phyloP scores from a whole-genome alignment of 2,797 vertebrate genomes.

The Schizopygopsis malacanthus region DNA sequence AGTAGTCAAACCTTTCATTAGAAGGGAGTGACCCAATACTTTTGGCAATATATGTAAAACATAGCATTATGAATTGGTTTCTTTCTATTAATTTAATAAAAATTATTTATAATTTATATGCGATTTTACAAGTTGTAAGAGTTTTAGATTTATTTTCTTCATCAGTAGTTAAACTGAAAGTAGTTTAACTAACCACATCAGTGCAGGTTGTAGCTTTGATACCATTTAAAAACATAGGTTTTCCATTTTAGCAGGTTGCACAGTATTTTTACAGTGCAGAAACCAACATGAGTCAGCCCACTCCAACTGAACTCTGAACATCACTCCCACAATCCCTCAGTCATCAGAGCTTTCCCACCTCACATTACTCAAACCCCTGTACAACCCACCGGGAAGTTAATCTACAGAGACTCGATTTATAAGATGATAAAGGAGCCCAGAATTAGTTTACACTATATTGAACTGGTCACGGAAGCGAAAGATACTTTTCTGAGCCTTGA shows the following conservation, averaged over 20 bases:
- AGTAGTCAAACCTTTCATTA: too few species aligned
- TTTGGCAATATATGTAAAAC: too few species aligned
- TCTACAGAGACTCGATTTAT: neutral
- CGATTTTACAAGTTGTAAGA: neutral
- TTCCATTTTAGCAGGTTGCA: neutral
- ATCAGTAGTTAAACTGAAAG: neutral
- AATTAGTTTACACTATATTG: neutral
- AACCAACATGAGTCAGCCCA: neutral
- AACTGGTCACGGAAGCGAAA: neutral
- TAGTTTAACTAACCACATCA: neutral
- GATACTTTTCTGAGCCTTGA: slow-evolving; percentile 3
- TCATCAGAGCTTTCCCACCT: neutral
- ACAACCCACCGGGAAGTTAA: neutral
- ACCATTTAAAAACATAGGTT: neutral
- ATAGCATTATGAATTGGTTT: neutral
- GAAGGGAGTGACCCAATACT: too few species aligned
- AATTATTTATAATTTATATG: neutral
- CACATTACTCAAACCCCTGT: neutral
- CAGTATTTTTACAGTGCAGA: neutral
- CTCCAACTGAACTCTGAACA: neutral
- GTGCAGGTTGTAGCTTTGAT: neutral
- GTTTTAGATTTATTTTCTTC: neutral
- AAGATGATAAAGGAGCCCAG: neutral
- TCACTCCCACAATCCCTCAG: slow-evolving; percentile 7
- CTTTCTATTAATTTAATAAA: neutral